phyloP scores from a whole-genome alignment of 2,113 vertebrate genomes.

The Falco punctatus region DNA sequence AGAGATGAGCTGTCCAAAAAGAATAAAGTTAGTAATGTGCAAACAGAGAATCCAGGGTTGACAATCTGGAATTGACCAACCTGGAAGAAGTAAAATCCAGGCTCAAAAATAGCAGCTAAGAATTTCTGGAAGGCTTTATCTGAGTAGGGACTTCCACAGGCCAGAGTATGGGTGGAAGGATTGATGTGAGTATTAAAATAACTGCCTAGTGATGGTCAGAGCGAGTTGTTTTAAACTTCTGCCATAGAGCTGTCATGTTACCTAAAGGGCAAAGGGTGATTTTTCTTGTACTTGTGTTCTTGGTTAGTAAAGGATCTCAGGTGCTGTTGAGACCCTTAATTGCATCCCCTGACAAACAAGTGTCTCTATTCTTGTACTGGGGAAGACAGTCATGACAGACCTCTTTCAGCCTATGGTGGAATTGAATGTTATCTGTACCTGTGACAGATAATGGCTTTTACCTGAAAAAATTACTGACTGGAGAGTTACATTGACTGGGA shows the following conservation, averaged over 20 bases:
- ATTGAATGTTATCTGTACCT: neutral
- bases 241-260: neutral
- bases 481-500: neutral
- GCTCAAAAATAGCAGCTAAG: neutral
- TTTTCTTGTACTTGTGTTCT: neutral
- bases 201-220: neutral
- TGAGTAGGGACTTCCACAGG: neutral
- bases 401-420: neutral
- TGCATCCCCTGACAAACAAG: neutral
- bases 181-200: neutral
- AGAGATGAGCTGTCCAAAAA: neutral
- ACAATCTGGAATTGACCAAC: neutral
- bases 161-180: neutral
- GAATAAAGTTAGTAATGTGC: neutral
- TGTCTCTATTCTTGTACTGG: neutral
- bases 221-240: neutral
- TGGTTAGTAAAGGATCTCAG: neutral
- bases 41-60: neutral
- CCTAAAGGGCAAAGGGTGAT: neutral
- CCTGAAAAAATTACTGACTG: neutral
- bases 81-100: neutral
- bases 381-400: neutral
- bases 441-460: neutral
- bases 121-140: neutral
- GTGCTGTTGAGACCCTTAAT: neutral